Percentiles rank a stretch among this genome's conserved stretches.
These are phyloP conservation scores for Eilema griseolum DNA, from an alignment of 2,888 invertebrate genomes.

Conservation along the genomic window DNA sequence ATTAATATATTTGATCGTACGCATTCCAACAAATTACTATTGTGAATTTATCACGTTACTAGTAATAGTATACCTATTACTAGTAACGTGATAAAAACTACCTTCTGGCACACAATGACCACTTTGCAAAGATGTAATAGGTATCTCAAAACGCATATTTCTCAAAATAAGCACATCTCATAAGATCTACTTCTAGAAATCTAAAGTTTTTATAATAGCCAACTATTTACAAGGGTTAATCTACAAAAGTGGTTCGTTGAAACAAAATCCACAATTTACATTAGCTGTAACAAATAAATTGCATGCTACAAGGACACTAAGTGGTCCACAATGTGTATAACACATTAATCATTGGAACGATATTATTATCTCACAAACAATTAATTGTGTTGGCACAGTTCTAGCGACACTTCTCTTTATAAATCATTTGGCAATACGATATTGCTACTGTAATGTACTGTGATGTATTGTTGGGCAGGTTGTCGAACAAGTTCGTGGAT, in stretches of 20 bases:
- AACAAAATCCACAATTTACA: slow-evolving; percentile 16
- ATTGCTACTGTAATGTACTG: slow-evolving; percentile 58
- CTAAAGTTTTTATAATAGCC: not conserved
- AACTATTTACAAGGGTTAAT: not conserved
- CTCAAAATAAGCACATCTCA: too few species aligned
- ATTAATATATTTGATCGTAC: too few species aligned
- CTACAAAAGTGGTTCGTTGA: not conserved
- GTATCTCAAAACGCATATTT: too few species aligned
- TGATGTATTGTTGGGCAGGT: slow-evolving; percentile 37
- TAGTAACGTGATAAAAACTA: too few species aligned
- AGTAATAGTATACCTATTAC: too few species aligned
- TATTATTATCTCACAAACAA: slow-evolving; percentile 67
- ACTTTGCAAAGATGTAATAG: too few species aligned
- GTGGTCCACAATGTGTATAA: slow-evolving; percentile 51
- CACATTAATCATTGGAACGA: slow-evolving; percentile 61
- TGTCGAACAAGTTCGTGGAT: slow-evolving; percentile 3
- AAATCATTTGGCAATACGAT: slow-evolving; percentile 72
- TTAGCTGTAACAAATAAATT: slow-evolving; percentile 36
- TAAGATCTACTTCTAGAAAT: not conserved
- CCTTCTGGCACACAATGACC: too few species aligned
- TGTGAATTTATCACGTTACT: too few species aligned
- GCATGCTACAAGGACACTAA: slow-evolving; percentile 28
- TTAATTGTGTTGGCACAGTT: slow-evolving; percentile 65
- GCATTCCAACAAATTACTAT: too few species aligned
- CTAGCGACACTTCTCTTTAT: slow-evolving; percentile 66